Evolutionary conservation across 2,113 vertebrate genomes (phyloP).

Genomic region (Elephas maximus): DNA sequence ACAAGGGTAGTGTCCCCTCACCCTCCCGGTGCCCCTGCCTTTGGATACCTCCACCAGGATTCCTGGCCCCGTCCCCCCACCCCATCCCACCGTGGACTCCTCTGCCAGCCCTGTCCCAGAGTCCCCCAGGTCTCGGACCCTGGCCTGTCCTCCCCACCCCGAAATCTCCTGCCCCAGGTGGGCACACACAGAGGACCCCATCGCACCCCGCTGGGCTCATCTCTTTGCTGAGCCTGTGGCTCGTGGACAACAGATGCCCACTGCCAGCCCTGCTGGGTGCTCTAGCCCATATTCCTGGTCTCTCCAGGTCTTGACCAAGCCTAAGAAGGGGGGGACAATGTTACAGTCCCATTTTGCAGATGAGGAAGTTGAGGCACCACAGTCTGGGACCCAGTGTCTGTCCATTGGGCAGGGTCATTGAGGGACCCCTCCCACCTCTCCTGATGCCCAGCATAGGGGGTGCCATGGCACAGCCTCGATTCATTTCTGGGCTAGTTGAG

Average conservation of each 20-base stretch:
- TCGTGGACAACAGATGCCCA: too few relatives aligned
- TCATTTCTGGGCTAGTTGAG: not conserved
- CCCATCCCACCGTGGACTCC: not conserved
- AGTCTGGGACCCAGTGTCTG: not conserved
- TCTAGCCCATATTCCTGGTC: rapidly evolving
- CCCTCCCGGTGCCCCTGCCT: not conserved
- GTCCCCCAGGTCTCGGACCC: rapidly evolving
- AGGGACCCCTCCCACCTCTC: rapidly evolving
- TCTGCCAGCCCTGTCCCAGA: not conserved
- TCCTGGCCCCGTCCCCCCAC: not conserved
- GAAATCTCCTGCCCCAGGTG: too few relatives aligned
- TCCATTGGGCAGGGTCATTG: not conserved
- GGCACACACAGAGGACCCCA: not conserved
- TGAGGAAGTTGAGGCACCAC: not conserved
- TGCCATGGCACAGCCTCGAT: rapidly evolving
- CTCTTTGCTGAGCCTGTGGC: not conserved
- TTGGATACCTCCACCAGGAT: not conserved
- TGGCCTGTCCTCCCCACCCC: not conserved
- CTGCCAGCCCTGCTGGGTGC: not conserved
- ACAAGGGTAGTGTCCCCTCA: not conserved
- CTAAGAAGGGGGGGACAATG: too few relatives aligned
- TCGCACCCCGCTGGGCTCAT: too few relatives aligned
- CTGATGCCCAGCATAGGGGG: rapidly evolving
- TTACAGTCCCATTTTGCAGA: rapidly evolving
- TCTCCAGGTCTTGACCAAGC: rapidly evolving